Evolutionary conservation across 2,797 vertebrate genomes (phyloP), one percentile per base, ranked within the genome.

Genomic region (Phalanger gymnotis): DNA sequence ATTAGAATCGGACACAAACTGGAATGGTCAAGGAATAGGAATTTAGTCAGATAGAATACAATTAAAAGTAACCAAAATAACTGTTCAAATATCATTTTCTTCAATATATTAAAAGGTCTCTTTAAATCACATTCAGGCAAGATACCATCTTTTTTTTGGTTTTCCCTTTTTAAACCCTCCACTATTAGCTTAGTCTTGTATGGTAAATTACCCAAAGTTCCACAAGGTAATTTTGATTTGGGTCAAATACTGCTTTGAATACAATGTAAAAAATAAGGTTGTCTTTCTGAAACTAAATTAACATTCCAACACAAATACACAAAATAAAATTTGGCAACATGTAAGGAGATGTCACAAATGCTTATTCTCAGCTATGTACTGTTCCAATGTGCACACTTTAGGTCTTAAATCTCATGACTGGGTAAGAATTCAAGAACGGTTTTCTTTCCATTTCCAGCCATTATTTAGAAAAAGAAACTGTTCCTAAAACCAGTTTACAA

Each of bases 61-160:
- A 98, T 98, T 98, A 98, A 98, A 98, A 96, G 97, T 98, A 98
- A 98, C 97, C 97, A 98, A 98, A 98, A 98, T 98, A 98, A 95
- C 96, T 98, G 97, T 98, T 98, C 98, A 98, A 98, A 98, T 98
- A 98, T 97, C 98, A 96, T 97, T 96, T 96, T 98, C 98, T 98
- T 94, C 97, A 98, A 98, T 98, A 99, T 98, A 99, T 98, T 98
- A 99, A 98, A 98, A 97, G 97, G 95, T 98, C 98, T 98, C 96
- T 98, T 98, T 95, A 96, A 97, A 97, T 98, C 95, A 97, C 95
- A 96, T 98, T 98, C 98, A 98, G 98, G 98, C 98, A 98, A 99
- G 98, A 98, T 98, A 98, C 98, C 22, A 40, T 73, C 40, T 73
- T 73, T n/a, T 66, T 73, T 66, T 66, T n/a, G 4, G n/a, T 73